Evolutionary conservation across 2,888 invertebrate genomes (phyloP).

Genomic region (Eudasyphora cyanicolor): DNA sequence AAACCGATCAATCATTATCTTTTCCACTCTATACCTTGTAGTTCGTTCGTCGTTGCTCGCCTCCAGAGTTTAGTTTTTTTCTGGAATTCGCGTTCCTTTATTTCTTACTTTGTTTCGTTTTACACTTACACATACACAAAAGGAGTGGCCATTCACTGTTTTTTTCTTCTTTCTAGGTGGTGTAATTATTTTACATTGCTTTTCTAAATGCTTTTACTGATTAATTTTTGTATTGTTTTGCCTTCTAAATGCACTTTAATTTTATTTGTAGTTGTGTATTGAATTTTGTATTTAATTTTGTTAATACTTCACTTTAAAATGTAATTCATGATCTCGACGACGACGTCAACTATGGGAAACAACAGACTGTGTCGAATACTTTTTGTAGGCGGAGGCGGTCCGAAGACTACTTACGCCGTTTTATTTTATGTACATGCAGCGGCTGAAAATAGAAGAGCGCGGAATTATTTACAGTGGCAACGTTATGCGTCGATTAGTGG

Average conservation of each 20-base stretch:
- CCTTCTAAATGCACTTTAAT: not conserved
- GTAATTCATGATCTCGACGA: no score
- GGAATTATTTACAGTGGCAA: no score
- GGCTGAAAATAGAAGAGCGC: no score
- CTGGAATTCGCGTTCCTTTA: slow-evolving; percentile 62
- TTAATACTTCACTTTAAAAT: not conserved
- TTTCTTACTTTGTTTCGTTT: slow-evolving; percentile 43
- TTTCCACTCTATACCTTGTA: slow-evolving; percentile 36
- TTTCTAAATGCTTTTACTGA: no score
- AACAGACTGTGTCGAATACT: no score
- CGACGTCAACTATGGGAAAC: no score
- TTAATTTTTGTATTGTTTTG: not conserved
- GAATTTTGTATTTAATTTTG: no score
- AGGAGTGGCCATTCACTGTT: slow-evolving; percentile 67
- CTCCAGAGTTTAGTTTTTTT: slow-evolving; percentile 49
- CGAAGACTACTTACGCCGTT: no score
- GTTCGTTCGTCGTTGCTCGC: slow-evolving; percentile 25
- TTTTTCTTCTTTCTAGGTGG: not conserved
- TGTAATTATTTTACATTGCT: slow-evolving; percentile 21
- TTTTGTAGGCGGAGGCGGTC: no score
- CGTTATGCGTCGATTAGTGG: no score
- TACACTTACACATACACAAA: slow-evolving; percentile 64
- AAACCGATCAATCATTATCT: slow-evolving; percentile 24
- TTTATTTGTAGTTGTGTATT: no score
- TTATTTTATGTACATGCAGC: no score